Evolutionary conservation across 2,113 vertebrate species (phyloP).

Genomic region (Symphodus melops): DNA sequence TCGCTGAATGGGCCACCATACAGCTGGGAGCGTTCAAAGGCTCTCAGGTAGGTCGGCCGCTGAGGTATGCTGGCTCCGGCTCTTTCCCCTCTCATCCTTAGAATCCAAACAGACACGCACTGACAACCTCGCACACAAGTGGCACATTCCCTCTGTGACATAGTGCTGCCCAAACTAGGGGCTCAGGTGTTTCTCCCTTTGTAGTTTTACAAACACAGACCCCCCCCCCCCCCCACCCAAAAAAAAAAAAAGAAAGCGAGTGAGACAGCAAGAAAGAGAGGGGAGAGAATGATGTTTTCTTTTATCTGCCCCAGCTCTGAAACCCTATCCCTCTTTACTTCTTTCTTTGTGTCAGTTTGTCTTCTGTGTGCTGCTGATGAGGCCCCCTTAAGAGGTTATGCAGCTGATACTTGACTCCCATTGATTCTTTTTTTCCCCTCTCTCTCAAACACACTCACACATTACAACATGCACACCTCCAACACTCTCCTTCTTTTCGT

Average conservation of each 20-base stretch:
- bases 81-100: conserved; percentile 35
- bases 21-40: conserved; percentile 73
- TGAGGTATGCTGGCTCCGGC: conserved; percentile 61
- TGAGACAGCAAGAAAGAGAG: conserved; percentile 42
- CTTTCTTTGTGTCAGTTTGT: conserved; percentile 74
- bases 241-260: conserved; percentile 64
- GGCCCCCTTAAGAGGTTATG: conserved; percentile 72
- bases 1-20: conserved; percentile 74
- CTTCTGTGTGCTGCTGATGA: conserved; percentile 77
- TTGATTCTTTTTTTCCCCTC: conserved; percentile 50
- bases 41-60: conserved; percentile 44
- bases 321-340: conserved; percentile 80
- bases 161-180: conserved; percentile 63
- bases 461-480: conserved; percentile 30
- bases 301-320: conserved; percentile 77
- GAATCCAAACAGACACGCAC: conserved; percentile 30
- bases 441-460: conserved; percentile 34
- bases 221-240: too few species aligned
- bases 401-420: conserved; percentile 80
- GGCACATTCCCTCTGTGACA: conserved; percentile 74
- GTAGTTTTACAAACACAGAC: conserved; percentile 70
- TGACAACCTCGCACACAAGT: conserved; percentile 40
- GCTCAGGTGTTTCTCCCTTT: conserved; percentile 69
- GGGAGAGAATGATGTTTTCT: conserved; percentile 72
- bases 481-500: conserved; percentile 33